These are phyloP conservation scores for Oscheius sp. DNA, from an alignment of 2,888 invertebrate species.

Conservation along the genomic window DNA sequence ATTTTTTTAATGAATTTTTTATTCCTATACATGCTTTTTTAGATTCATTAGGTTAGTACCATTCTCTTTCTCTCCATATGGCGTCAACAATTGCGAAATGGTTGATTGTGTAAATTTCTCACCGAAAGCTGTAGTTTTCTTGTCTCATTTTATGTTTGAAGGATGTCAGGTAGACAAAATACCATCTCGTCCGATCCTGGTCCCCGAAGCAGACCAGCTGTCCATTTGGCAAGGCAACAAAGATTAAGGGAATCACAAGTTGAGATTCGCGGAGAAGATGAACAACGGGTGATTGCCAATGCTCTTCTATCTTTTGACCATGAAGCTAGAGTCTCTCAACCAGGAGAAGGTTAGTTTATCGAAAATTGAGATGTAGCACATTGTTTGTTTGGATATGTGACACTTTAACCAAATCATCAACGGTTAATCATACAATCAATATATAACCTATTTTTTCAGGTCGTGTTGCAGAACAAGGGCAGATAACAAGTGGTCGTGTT, in stretches of 20 bases:
- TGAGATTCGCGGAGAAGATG: no score
- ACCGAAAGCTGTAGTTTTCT: no score
- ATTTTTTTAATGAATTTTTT: slow-evolving; percentile 24
- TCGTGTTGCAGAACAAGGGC: slow-evolving; percentile 27
- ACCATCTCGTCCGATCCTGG: no score
- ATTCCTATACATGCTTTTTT: not conserved
- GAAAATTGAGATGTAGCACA: no score
- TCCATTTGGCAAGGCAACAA: no score
- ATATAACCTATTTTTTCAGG: slow-evolving; percentile 5
- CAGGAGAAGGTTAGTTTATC: slow-evolving; percentile 26
- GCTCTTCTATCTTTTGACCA: slow-evolving; percentile 16
- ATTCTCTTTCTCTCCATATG: not conserved
- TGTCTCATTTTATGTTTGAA: no score
- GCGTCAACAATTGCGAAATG: not conserved
- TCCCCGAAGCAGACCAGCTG: no score
- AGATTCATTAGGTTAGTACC: not conserved
- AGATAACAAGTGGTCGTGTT: slow-evolving; percentile 28
- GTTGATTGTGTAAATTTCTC: no score
- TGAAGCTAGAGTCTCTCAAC: slow-evolving; percentile 21
- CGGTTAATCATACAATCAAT: not conserved
- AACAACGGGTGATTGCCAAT: no score
- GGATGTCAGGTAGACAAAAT: no score
- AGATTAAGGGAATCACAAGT: no score
- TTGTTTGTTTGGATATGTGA: not conserved
- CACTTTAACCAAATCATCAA: not conserved